Percentiles rank a stretch among this genome's conserved stretches.
Evolutionary conservation across 1,140 invertebrate genomes (phyloP).

Genomic region (Glomeris maerens): DNA sequence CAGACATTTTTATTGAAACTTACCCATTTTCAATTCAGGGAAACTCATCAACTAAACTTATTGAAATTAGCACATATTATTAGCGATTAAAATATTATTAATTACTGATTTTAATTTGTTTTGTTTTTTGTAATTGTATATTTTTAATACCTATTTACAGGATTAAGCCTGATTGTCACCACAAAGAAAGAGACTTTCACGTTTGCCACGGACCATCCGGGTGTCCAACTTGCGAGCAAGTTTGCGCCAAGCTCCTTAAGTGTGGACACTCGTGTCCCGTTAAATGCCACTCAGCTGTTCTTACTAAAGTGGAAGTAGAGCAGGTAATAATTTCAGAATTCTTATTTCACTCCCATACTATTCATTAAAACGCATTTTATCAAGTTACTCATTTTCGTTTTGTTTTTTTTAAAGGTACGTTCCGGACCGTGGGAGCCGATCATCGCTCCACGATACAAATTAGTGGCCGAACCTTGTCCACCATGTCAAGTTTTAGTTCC

Average conservation of each 20-base stretch:
- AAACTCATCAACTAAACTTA: no score
- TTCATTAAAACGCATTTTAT: background rate
- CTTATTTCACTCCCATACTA: background rate
- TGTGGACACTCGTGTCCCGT: constrained; percentile 64
- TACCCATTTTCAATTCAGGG: no score
- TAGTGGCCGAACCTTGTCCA: constrained; percentile 41
- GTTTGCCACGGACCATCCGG: constrained; percentile 71
- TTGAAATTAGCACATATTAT: no score
- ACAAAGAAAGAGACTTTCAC: constrained; percentile 52
- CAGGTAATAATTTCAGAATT: constrained; percentile 23
- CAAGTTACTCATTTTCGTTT: constrained; percentile 1
- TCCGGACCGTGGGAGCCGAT: constrained; percentile 57
- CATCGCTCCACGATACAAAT: constrained; percentile 38
- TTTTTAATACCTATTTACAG: constrained; percentile 30
- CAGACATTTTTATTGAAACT: no score
- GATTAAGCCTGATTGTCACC: constrained; percentile 59
- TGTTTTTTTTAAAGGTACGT: constrained; percentile 30
- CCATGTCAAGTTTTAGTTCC: constrained; percentile 48
- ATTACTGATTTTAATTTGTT: no score
- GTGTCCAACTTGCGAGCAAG: constrained; percentile 65
- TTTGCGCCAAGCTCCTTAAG: constrained; percentile 46
- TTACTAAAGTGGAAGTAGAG: constrained; percentile 39
- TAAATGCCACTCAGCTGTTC: constrained; percentile 64
- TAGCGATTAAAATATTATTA: no score
- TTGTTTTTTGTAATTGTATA: no score